Conservation (phyloP, 1,140 invertebrate species). For the Danaus melanippus region DNA sequence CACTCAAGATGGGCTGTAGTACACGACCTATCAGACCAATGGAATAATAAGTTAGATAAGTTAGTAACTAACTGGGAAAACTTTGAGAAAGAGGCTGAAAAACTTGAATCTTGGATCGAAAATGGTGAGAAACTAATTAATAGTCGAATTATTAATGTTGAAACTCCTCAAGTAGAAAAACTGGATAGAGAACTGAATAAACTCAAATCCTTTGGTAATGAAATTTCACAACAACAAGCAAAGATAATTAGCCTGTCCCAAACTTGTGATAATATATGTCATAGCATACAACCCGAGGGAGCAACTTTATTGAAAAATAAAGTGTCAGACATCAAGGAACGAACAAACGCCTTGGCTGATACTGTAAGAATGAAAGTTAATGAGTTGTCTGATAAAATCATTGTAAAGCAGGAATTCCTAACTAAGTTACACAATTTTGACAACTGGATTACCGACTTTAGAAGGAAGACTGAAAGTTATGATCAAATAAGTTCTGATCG, state of each 20-base stretch:
- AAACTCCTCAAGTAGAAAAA: conserved; percentile 79
- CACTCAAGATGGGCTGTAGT: conserved; percentile 84
- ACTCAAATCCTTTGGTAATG: conserved; percentile 84
- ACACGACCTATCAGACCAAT: conserved; percentile 81
- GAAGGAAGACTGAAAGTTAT: conserved; percentile 81
- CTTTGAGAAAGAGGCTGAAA: conserved; percentile 80
- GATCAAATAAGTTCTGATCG: conserved; percentile 86
- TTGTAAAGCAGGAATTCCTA: conserved; percentile 87
- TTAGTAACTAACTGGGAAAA: conserved; percentile 85
- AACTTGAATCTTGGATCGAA: conserved; percentile 82
- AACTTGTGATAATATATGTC: conserved; percentile 82
- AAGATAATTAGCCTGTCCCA: conserved; percentile 86
- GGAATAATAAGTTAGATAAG: conserved; percentile 83
- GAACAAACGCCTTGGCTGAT: conserved; percentile 81
- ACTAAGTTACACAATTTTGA: conserved; percentile 85
- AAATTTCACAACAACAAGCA: conserved; percentile 85
- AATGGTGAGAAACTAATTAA: conserved; percentile 76
- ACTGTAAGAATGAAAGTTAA: conserved; percentile 82
- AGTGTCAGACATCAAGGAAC: conserved; percentile 80
- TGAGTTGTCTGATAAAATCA: conserved; percentile 83
- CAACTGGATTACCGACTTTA: conserved; percentile 86
- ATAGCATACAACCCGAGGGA: conserved; percentile 83
- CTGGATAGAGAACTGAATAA: conserved; percentile 80
- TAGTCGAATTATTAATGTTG: conserved; percentile 73
- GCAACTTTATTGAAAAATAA: conserved; percentile 79